These are phyloP conservation scores for Paracyclopina nana DNA, from an alignment of 1,140 invertebrate species.

Conservation along the genomic window DNA sequence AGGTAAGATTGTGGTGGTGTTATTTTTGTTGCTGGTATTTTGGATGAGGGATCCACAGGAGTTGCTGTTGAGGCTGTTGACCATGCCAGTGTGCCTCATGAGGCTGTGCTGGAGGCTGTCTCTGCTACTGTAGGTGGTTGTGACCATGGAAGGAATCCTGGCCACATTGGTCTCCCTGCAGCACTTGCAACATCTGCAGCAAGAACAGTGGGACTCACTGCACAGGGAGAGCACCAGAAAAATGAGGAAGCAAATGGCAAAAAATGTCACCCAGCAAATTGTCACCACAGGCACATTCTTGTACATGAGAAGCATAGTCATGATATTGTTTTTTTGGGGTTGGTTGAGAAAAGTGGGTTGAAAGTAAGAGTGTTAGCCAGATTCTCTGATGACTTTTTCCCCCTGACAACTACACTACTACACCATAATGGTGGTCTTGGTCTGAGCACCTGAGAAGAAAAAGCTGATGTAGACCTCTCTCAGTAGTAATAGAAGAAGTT, in stretches of 20 bases:
- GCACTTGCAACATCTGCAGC: conserved; percentile 10
- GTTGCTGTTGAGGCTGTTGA: not conserved
- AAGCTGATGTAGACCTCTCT: too few relatives aligned
- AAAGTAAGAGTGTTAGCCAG: too few relatives aligned
- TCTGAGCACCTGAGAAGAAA: too few relatives aligned
- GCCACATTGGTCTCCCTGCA: conserved; percentile 1
- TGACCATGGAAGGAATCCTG: not conserved
- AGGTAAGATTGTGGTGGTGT: too few relatives aligned
- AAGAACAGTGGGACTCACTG: conserved; percentile 5
- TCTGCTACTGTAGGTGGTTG: not conserved
- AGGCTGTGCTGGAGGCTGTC: not conserved
- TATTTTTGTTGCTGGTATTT: not conserved
- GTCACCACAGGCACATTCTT: conserved; percentile 12
- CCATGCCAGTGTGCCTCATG: not conserved
- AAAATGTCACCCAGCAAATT: conserved; percentile 13
- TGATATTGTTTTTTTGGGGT: too few relatives aligned
- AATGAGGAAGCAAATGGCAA: conserved; percentile 9
- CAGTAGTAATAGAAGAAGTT: too few relatives aligned
- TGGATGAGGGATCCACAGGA: not conserved
- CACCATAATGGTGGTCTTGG: too few relatives aligned
- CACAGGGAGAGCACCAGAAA: conserved; percentile 10
- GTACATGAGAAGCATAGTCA: too few relatives aligned
- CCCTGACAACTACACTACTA: too few relatives aligned
- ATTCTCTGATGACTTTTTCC: too few relatives aligned
- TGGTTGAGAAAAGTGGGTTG: too few relatives aligned